These are phyloP conservation scores for Triplophysa rosa DNA, from an alignment of 2,113 vertebrate genomes.

Conservation along the genomic window DNA sequence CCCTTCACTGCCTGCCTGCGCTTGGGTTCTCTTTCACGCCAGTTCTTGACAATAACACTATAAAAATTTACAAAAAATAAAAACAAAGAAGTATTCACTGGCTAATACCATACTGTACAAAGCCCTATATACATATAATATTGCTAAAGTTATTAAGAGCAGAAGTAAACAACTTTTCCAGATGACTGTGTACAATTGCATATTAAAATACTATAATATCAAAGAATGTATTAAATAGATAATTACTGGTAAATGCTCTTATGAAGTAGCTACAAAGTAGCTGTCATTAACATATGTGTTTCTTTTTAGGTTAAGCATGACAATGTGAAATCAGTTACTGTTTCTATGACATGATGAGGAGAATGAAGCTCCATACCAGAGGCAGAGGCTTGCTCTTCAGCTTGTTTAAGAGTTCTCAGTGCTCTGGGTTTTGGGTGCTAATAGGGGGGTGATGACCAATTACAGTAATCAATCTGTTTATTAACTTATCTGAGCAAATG, in stretches of 20 bases:
- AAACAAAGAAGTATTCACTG: background rate
- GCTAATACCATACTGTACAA: background rate
- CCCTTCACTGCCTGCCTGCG: no score
- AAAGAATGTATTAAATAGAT: constrained; percentile 28
- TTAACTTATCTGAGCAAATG: constrained; percentile 32
- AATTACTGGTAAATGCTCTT: constrained; percentile 73
- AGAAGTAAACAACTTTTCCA: constrained; percentile 22
- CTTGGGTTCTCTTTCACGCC: no score
- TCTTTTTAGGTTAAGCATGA: constrained; percentile 76
- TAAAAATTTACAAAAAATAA: background rate
- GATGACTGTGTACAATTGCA: constrained; percentile 41
- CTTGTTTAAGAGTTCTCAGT: background rate
- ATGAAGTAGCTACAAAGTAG: constrained; percentile 74
- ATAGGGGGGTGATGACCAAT: constrained; percentile 18
- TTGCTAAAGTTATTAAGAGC: background rate
- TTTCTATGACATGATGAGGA: constrained; percentile 66
- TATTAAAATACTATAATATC: constrained; percentile 32
- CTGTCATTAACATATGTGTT: constrained; percentile 79
- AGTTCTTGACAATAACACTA: no score
- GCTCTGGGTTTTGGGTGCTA: constrained; percentile 11
- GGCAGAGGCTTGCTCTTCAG: constrained; percentile 55
- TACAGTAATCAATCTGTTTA: constrained; percentile 18
- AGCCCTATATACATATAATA: background rate
- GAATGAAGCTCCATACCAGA: constrained; percentile 65
- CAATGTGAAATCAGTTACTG: constrained; percentile 76